phyloP scores from a whole-genome alignment of 2,888 invertebrate genomes.

The Anthophora plumipes region DNA sequence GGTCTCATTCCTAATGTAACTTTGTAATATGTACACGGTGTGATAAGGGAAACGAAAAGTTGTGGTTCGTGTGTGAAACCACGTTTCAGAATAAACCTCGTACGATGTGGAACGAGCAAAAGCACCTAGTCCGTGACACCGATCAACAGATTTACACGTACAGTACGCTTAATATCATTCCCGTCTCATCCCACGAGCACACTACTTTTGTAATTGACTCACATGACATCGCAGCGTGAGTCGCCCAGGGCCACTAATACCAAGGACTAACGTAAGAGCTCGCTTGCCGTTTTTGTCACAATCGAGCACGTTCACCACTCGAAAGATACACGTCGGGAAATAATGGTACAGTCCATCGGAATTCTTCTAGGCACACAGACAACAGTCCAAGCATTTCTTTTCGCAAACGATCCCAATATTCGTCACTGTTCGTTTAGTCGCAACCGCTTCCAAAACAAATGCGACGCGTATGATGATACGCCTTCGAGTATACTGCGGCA shows the following conservation, averaged over 20 bases:
- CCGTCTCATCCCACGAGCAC: conserved; percentile 20
- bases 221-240: conserved; percentile 11
- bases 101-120: background rate
- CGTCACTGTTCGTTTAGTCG: background rate
- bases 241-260: conserved; percentile 50
- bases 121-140: background rate
- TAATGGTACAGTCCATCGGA: background rate
- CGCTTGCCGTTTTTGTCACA: conserved; percentile 31
- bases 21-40: conserved; percentile 8
- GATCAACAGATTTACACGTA: conserved; percentile 24
- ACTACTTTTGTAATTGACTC: conserved; percentile 46
- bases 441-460: conserved; percentile 39
- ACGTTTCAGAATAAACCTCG: background rate
- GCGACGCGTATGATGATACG: conserved; percentile 19
- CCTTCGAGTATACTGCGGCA: conserved; percentile 5
- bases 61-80: background rate
- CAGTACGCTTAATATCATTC: conserved; percentile 9
- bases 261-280: conserved; percentile 41
- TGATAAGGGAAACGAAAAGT: conserved; percentile 20
- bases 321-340: background rate
- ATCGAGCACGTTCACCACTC: background rate
- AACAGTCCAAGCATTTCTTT: background rate
- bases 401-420: conserved; percentile 14
- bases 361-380: background rate
- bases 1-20: conserved; percentile 24